A percentile compares a stretch with the other conserved stretches of the same genome.
Evolutionary conservation across 2,113 vertebrate genomes (phyloP).

Genomic region (Sylvia atricapilla): DNA sequence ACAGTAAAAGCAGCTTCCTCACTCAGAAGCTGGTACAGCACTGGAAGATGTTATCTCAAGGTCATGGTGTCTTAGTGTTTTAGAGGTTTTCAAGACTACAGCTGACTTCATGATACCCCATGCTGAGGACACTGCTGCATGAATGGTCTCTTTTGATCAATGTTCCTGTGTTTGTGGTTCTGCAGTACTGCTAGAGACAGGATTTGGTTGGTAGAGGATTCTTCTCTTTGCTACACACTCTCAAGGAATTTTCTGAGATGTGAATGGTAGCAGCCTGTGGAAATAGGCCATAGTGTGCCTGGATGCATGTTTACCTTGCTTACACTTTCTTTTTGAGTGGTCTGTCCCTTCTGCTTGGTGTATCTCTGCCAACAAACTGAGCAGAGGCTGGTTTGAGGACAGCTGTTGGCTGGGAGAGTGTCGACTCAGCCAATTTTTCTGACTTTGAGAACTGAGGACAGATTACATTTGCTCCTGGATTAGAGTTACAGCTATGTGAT

Average conservation of each 20-base stretch:
- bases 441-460: background rate
- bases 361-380: background rate
- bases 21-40: background rate
- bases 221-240: background rate
- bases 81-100: background rate
- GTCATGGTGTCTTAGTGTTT: background rate
- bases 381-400: background rate
- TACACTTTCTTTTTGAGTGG: background rate
- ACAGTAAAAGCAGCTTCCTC: background rate
- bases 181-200: background rate
- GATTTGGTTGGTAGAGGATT: background rate
- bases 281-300: background rate
- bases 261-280: background rate
- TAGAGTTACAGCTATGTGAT: slow-evolving; percentile 22
- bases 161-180: background rate
- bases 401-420: background rate
- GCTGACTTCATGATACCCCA: fast-evolving
- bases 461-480: background rate
- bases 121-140: background rate
- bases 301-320: background rate
- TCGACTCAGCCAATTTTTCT: background rate
- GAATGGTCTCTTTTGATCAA: background rate
- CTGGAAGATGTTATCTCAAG: background rate
- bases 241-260: background rate
- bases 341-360: background rate